Conservation (phyloP, 2,113 vertebrate species). For the Ciconia maguari region DNA sequence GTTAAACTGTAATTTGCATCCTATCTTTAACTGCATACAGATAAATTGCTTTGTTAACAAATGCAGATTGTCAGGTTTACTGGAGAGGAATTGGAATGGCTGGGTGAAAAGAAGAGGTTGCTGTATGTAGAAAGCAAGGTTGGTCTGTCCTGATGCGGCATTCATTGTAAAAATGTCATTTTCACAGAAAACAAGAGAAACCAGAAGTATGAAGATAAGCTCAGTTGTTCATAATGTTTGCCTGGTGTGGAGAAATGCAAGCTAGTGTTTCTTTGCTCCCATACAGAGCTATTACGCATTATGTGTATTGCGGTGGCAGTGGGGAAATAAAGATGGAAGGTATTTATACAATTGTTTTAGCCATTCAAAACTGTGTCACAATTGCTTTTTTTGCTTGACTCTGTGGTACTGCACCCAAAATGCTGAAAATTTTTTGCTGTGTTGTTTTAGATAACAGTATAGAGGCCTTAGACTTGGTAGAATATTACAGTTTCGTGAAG, state of each 20-base stretch:
- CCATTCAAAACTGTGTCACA: background rate
- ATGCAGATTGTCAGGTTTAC: background rate
- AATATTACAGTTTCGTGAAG: background rate
- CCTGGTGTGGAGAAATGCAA: background rate
- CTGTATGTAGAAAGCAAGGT: background rate
- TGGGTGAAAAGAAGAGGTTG: background rate
- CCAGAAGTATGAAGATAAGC: background rate
- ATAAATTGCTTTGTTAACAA: background rate
- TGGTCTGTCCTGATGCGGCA: background rate
- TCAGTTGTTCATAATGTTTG: background rate
- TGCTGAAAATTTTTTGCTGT: background rate
- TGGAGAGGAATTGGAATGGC: background rate
- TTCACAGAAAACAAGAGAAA: background rate
- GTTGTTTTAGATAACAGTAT: background rate
- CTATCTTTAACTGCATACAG: background rate
- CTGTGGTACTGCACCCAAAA: background rate
- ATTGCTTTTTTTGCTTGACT: background rate
- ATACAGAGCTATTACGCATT: accelerated
- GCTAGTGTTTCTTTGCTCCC: background rate
- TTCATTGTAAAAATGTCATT: background rate
- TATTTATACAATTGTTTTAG: background rate
- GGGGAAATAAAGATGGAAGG: background rate
- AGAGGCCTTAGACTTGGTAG: background rate
- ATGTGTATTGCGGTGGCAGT: background rate
- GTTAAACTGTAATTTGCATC: background rate